Evolutionary conservation across 2,113 vertebrate species (phyloP).

Genomic region (Spheniscus mendiculus): DNA sequence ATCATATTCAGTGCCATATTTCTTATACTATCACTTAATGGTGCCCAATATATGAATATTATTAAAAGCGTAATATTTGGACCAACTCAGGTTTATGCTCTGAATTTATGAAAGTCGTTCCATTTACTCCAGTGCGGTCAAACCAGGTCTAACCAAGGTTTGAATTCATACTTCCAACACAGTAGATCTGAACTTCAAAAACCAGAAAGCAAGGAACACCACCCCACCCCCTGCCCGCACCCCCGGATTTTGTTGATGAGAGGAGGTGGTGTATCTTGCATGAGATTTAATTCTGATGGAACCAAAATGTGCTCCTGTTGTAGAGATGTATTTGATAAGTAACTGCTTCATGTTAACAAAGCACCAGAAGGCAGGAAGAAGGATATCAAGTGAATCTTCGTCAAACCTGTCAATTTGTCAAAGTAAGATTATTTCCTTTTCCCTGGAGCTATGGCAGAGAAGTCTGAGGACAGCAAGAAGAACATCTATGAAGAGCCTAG

Average conservation of each 20-base stretch:
- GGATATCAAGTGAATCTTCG: neutral
- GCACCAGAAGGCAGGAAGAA: neutral
- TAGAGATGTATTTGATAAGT: neutral
- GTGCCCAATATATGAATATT: neutral
- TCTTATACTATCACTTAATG: neutral
- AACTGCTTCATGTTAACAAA: neutral
- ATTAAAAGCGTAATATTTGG: neutral
- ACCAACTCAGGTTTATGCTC: neutral
- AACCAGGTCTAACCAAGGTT: neutral
- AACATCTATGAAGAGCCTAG: neutral
- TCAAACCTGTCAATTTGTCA: neutral
- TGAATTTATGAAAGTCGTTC: neutral
- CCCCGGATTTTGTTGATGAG: neutral
- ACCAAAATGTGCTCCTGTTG: neutral
- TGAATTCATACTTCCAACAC: neutral
- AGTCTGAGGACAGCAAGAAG: neutral
- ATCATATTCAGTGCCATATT: neutral
- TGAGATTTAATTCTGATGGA: neutral
- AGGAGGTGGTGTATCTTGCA: neutral
- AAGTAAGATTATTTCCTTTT: neutral
- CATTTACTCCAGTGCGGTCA: neutral
- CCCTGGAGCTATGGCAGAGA: neutral
- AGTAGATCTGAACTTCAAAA: neutral
- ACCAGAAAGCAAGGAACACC: neutral
- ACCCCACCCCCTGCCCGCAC: fast-evolving